Base-by-base conservation (phyloP, 1,140 invertebrate genomes). In the Diorhabda elongata region DNA sequence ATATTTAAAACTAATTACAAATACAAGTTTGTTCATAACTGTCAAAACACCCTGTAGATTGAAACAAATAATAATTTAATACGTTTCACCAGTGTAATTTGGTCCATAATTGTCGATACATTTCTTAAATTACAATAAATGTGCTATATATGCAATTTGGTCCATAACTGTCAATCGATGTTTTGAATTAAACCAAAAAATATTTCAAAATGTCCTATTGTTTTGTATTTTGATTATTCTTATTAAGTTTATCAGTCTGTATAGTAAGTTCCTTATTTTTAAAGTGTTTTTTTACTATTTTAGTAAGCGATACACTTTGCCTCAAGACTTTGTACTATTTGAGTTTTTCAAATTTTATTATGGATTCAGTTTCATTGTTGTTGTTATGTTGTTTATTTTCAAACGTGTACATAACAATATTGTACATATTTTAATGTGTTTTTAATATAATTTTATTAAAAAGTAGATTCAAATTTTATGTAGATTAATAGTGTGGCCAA, bases 311-410 rank as follows among this genome's bases (percentile, higher is more conserved):
- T 8, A 52, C 47, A 52, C 47, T 52, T 52, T 52, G 47, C 45
- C 44, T 67, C 63, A 67, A 67, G 65, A 67, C 65, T 67, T 26
- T 52, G 47, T 67, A 60, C 59, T 67, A 67, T 67, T 67, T 67
- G 65, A 67, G 65, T 67, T 67, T 67, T 60, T 67, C 5, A 67
- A 67, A 67, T 67, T 67, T 67, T 67, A 67, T 67, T 45, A 42
- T 58, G 11, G 26, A 45, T 11, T 60, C 47, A 67, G 59, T 61
- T 67, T 67, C 11, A 59, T 67, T 67, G 65, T 67, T 67, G 58
- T 44, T 60, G 65, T 67, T 67, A 67, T 67, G 42, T 67, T 67
- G 65, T 67, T 67, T 67, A 67, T 60, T 67, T 59, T 59, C 41
- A 60, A 9, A 41, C n/a, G 5, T 67, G 65, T 67, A 67, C 26